Evolutionary conservation across 2,888 invertebrate genomes (phyloP).

Genomic region (Ischnus inquisitorius): DNA sequence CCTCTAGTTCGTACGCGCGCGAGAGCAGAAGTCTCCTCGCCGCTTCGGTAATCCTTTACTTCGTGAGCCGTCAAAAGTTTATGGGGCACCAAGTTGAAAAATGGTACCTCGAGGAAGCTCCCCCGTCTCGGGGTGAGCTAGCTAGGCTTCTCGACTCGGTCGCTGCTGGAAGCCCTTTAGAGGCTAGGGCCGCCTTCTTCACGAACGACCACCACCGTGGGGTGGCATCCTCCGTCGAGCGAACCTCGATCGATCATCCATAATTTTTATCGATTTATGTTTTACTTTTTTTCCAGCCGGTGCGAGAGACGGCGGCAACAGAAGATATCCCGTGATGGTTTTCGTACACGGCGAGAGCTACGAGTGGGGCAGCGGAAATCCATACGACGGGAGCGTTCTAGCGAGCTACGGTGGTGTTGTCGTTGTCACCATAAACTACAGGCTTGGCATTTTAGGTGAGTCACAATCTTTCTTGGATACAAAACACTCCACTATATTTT

Average conservation of each 20-base stretch:
- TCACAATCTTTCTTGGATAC: conserved; percentile 28
- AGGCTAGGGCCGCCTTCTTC: not conserved
- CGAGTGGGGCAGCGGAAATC: conserved; percentile 99
- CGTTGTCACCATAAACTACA: conserved; percentile 95
- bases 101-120: conserved; percentile 68
- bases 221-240: conserved; percentile 1
- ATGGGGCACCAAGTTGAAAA: conserved; percentile 73
- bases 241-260: conserved; percentile 76
- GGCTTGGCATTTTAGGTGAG: conserved; percentile 93
- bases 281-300: conserved; percentile 68
- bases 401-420: conserved; percentile 97
- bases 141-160: too few species aligned
- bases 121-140: not conserved
- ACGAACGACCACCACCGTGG: too few species aligned
- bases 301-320: conserved; percentile 82
- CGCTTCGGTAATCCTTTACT: conserved; percentile 71
- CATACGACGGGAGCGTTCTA: conserved; percentile 98
- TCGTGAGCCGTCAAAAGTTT: conserved; percentile 74
- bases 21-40: conserved; percentile 50
- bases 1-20: not conserved
- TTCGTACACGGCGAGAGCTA: conserved; percentile 98
- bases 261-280: conserved; percentile 74
- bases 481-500: conserved; percentile 15
- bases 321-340: conserved; percentile 95
- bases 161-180: too few species aligned